Evolutionary conservation across 2,888 invertebrate species (phyloP).

Genomic region (Tromatobia lineatoria): DNA sequence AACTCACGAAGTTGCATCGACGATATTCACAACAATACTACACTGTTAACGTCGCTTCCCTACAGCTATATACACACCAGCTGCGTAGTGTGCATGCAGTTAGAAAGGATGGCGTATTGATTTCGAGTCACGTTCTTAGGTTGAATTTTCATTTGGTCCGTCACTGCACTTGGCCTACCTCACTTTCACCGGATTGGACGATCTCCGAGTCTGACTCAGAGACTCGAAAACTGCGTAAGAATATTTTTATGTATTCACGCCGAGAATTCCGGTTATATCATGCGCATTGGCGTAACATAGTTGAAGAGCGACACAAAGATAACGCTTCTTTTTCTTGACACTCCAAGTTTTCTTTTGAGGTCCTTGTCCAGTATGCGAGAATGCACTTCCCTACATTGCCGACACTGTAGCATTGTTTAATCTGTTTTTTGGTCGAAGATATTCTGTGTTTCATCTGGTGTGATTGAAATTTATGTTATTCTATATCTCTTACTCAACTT

Average conservation of each 20-base stretch:
- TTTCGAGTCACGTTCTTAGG: constrained; percentile 63
- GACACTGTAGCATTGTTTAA: not conserved
- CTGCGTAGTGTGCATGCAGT: constrained; percentile 29
- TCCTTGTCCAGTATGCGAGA: not conserved
- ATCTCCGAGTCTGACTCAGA: constrained; percentile 23
- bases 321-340: not conserved
- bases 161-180: constrained; percentile 6
- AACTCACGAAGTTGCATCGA: constrained; percentile 1
- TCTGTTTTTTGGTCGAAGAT: not conserved
- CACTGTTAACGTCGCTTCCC: constrained; percentile 16
- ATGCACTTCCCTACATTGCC: not conserved
- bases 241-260: not conserved
- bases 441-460: too few species aligned
- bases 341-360: not conserved
- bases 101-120: constrained; percentile 62
- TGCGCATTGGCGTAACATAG: too few species aligned
- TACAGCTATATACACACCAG: constrained; percentile 22
- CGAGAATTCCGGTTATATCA: constrained; percentile 1
- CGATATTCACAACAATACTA: constrained; percentile 50
- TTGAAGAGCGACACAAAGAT: not conserved
- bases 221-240: not conserved
- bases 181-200: constrained; percentile 27
- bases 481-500: too few species aligned
- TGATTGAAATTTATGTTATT: too few species aligned
- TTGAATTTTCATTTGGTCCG: constrained; percentile 25